Evolutionary conservation across 2,797 vertebrate species (phyloP).

Genomic region (Takifugu rubripes): DNA sequence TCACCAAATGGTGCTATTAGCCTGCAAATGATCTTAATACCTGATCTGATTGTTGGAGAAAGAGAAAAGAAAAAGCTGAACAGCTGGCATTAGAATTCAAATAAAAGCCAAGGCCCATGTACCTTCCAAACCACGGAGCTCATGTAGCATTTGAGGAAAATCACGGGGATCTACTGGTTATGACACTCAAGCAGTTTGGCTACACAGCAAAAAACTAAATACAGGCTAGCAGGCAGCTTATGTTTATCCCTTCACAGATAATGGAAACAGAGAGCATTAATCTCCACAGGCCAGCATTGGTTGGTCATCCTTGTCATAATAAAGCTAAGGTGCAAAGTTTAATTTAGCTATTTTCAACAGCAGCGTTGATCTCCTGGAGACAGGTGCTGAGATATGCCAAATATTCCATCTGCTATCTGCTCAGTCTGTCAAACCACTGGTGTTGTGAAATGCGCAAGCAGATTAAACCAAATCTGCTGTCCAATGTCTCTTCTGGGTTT

Average conservation of each 20-base stretch:
- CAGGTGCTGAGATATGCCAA: conserved; percentile 9
- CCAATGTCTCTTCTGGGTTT: neutral
- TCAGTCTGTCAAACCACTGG: conserved; percentile 3
- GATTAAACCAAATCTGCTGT: neutral
- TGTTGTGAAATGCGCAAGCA: neutral
- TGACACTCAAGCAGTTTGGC: too few relatives aligned
- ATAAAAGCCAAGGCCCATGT: neutral
- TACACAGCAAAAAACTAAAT: too few relatives aligned
- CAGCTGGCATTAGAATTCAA: neutral
- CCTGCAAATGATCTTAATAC: conserved; percentile 41
- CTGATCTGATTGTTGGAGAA: conserved; percentile 28
- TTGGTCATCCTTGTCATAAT: conserved; percentile 3
- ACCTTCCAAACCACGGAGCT: too few relatives aligned
- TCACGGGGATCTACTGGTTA: too few relatives aligned
- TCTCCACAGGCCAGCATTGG: conserved; percentile 10
- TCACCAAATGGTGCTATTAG: conserved; percentile 23
- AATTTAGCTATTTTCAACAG: too few relatives aligned
- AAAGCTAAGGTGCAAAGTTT: too few relatives aligned
- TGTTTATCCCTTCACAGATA: conserved; percentile 17
- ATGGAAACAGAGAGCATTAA: conserved; percentile 14
- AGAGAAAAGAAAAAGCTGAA: too few relatives aligned
- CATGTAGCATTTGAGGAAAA: too few relatives aligned
- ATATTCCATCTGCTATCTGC: conserved; percentile 2
- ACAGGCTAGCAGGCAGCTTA: neutral
- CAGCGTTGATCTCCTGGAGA: too few relatives aligned